These are phyloP conservation scores for Scartelaos histophorus DNA, from an alignment of 2,113 vertebrate species.

Conservation along the genomic window DNA sequence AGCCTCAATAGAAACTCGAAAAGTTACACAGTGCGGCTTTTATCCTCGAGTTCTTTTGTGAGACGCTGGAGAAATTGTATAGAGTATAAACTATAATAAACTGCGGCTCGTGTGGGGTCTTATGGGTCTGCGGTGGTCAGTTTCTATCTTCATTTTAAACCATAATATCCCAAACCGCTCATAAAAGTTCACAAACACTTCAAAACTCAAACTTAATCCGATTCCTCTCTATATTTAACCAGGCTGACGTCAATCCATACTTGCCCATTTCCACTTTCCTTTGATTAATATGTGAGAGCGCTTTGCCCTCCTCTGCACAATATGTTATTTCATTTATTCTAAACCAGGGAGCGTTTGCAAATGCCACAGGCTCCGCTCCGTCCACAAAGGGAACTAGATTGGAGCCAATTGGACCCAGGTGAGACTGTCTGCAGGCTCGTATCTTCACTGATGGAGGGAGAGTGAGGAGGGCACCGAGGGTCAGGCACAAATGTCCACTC, in stretches of 20 bases:
- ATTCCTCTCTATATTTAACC: neutral
- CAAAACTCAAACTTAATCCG: neutral
- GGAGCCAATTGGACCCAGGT: slow-evolving; percentile 42
- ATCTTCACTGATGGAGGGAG: slow-evolving; percentile 44
- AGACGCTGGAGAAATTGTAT: too few species aligned
- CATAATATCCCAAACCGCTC: neutral
- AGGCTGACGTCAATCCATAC: neutral
- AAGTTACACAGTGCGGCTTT: too few species aligned
- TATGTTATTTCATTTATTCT: slow-evolving; percentile 38
- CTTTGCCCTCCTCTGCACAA: neutral
- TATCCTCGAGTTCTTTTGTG: too few species aligned
- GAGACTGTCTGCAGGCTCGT: slow-evolving; percentile 47
- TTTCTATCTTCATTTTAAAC: neutral
- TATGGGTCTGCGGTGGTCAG: too few species aligned
- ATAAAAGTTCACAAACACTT: neutral
- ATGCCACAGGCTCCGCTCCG: slow-evolving; percentile 44
- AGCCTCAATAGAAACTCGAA: too few species aligned
- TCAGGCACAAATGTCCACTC: slow-evolving; percentile 38
- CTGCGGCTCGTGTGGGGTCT: too few species aligned
- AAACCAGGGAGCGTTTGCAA: slow-evolving; percentile 40
- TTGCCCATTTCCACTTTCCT: neutral
- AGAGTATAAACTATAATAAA: too few species aligned
- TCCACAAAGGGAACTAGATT: slow-evolving; percentile 44
- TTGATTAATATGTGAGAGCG: neutral
- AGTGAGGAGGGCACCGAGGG: slow-evolving; percentile 35